phyloP scores from a whole-genome alignment of 2,113 vertebrate species.

The Hippocampus guttulatus region DNA sequence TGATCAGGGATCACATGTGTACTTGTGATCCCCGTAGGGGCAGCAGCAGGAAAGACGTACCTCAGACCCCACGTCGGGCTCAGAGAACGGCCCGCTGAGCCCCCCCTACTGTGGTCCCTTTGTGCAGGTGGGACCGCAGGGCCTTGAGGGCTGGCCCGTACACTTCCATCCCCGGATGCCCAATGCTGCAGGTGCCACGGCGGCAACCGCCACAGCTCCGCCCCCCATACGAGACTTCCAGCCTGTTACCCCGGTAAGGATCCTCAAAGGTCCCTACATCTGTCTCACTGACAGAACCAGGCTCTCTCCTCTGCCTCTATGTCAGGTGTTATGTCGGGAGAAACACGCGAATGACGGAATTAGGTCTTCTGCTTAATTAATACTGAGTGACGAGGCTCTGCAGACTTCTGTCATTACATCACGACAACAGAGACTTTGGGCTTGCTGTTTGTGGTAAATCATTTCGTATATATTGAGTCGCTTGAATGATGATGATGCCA shows the following conservation, averaged over 20 bases:
- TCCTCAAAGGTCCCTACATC: conserved; percentile 40
- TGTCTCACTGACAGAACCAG: conserved; percentile 45
- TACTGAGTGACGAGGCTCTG: neutral
- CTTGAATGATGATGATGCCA: neutral
- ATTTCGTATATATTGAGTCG: neutral
- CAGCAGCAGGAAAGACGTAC: conserved; percentile 81
- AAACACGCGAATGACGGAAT: conserved; percentile 13
- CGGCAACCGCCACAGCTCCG: conserved; percentile 45
- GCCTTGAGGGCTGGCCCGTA: conserved; percentile 87
- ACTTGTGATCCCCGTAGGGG: conserved; percentile 67
- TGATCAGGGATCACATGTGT: conserved; percentile 64
- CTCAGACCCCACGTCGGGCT: conserved; percentile 72
- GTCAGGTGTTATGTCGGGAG: conserved; percentile 11
- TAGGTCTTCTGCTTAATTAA: neutral
- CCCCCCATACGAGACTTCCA: conserved; percentile 79
- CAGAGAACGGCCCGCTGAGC: conserved; percentile 75
- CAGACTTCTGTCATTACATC: conserved; percentile 10
- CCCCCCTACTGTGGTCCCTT: conserved; percentile 86
- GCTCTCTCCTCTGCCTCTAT: conserved; percentile 32
- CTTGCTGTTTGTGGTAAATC: conserved; percentile 8
- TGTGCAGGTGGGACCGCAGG: conserved; percentile 79
- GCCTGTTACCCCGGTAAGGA: conserved; percentile 74
- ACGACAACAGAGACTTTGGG: conserved; percentile 22
- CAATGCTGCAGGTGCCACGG: conserved; percentile 61
- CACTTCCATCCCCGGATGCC: conserved; percentile 82